Evolutionary conservation across 2,113 vertebrate species (phyloP), one percentile per base, ranked within the genome.

Genomic region (Trinectes maculatus): DNA sequence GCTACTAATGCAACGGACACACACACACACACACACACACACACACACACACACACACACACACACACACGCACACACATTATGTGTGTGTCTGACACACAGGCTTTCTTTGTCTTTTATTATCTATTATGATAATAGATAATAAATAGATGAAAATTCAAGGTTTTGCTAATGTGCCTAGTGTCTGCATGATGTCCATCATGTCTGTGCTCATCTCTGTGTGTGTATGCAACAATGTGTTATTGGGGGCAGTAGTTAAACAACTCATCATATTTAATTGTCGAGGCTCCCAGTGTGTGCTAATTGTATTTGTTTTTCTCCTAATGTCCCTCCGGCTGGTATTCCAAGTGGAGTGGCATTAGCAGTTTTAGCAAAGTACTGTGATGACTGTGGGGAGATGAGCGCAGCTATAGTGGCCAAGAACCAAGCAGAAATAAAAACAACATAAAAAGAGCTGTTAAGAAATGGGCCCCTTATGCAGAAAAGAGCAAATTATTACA

Each of bases 301-400:
- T 22, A 15, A 19, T 73, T 70, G 48, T 34, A 48, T 49, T 47
- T 53, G 36, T 64, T 64, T 36, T 15, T 74, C 60, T 63, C 18
- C 60, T 67, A 36, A 59, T 74, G 65, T 60, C 21, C 24, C 36
- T n/a, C 44, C 11, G 3, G 9, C 65, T 60, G 33, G 29, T 44
- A 21, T 65, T 71, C 28, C 44, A 48, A 34, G 19, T 49, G 55
- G 19, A 6, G 28, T n/a, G 25, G 48, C 22, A 63, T 3, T 37
- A 72, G 34, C 12, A 31, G 15, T 66, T 53, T 47, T 26, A 34
- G 46, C 39, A 66, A 59, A 71, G 43, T 21, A 25, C 25, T 54
- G 51, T 63, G 52, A 75, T 28, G 57, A 64, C 18, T 12, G 15
- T n/a, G 13, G 5, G 28, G 54, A 18, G 16, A 16, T 51, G 8